phyloP scores from a whole-genome alignment of 2,797 vertebrate species.

The Varecia variegata region DNA sequence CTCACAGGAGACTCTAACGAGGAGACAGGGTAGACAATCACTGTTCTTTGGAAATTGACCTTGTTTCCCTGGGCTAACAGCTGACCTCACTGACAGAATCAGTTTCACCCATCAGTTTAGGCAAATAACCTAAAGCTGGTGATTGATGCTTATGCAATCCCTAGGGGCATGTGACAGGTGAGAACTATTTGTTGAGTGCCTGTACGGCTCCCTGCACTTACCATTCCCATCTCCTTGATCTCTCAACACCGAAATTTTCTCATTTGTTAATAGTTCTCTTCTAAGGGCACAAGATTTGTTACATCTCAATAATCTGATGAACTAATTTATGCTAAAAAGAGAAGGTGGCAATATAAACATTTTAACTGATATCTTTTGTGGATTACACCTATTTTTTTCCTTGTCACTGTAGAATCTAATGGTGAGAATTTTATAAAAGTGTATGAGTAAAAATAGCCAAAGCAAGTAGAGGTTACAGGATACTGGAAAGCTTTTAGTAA shows the following conservation, averaged over 20 bases:
- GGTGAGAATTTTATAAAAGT: neutral
- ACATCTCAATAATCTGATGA: neutral
- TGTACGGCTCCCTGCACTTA: neutral
- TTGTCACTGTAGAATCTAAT: neutral
- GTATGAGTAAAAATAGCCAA: neutral
- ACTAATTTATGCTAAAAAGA: neutral
- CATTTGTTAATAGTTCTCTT: neutral
- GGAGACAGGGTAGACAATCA: neutral
- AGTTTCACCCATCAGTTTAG: neutral
- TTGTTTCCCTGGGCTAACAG: neutral
- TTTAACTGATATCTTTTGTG: neutral
- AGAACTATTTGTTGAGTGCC: neutral
- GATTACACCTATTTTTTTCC: neutral
- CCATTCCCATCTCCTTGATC: neutral
- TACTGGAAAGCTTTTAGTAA: neutral
- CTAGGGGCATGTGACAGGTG: neutral
- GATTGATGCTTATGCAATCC: neutral
- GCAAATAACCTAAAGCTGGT: neutral
- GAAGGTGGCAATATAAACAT: neutral
- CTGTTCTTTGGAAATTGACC: neutral
- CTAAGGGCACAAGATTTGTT: neutral
- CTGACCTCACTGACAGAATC: neutral
- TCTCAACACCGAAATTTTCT: neutral
- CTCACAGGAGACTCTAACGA: neutral
- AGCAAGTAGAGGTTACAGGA: neutral